These are phyloP conservation scores for Onthophagus sagittarius DNA, from an alignment of 2,888 invertebrate genomes.

Conservation along the genomic window DNA sequence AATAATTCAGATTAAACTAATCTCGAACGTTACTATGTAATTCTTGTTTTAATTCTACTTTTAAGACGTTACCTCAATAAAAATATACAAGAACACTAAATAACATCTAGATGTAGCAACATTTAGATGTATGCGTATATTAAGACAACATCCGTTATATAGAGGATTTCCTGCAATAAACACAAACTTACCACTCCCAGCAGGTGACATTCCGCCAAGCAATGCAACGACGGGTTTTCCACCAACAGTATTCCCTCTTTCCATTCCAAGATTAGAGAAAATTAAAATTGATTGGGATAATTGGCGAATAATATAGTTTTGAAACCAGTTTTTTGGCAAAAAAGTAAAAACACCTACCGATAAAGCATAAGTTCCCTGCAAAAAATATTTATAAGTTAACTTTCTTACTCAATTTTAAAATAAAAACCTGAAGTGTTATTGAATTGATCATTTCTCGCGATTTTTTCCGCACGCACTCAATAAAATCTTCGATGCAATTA, in stretches of 20 bases:
- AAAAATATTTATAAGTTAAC: neutral
- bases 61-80: no score
- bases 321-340: neutral
- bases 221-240: neutral
- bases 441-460: neutral
- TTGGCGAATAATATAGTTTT: neutral
- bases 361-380: neutral
- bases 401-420: neutral
- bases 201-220: neutral
- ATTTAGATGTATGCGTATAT: no score
- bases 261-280: neutral
- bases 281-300: neutral
- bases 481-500: neutral
- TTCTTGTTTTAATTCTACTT: no score
- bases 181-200: neutral
- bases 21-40: no score
- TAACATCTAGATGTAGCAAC: no score
- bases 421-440: neutral
- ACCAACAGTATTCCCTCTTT: neutral
- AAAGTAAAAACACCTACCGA: neutral
- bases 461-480: neutral
- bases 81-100: no score
- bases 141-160: no score
- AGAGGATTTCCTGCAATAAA: no score
- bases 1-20: no score